These are phyloP conservation scores for Syngnathoides biaculeatus DNA, from an alignment of 2,113 vertebrate genomes.

Conservation along the genomic window DNA sequence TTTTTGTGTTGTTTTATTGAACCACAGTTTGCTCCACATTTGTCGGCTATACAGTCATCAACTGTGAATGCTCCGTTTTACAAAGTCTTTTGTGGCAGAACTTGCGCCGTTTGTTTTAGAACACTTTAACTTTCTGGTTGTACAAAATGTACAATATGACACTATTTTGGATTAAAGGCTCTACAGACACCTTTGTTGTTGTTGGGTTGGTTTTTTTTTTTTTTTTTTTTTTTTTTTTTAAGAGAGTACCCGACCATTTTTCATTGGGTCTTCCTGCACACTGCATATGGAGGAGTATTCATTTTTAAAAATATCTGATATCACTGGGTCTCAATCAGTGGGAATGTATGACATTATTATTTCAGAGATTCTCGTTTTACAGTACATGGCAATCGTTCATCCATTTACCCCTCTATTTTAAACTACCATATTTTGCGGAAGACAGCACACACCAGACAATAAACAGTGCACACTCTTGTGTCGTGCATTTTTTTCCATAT, in stretches of 20 bases:
- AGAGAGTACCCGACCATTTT: conserved; percentile 22
- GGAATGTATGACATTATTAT: neutral
- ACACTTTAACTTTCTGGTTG: neutral
- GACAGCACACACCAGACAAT: too few species aligned
- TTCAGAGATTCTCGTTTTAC: too few species aligned
- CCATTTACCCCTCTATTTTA: too few species aligned
- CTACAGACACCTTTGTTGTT: conserved; percentile 12
- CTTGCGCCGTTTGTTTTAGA: neutral
- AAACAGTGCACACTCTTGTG: too few species aligned
- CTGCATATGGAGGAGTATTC: conserved; percentile 32
- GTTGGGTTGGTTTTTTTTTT: too few species aligned
- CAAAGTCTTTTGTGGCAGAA: conserved; percentile 12
- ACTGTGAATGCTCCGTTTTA: conserved; percentile 8
- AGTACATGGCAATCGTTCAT: too few species aligned
- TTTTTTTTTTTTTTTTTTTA: too few species aligned
- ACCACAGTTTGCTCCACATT: conserved; percentile 41
- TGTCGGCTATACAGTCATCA: conserved; percentile 41
- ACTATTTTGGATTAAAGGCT: conserved; percentile 14
- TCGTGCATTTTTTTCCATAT: too few species aligned
- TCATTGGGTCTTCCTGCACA: conserved; percentile 22
- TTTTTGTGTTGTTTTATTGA: conserved; percentile 1
- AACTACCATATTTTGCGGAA: too few species aligned
- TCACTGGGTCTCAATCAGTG: conserved; percentile 11
- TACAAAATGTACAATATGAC: neutral
- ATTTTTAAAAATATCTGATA: conserved; percentile 58